Percentiles rank a stretch among this genome's conserved stretches.
Conservation (phyloP, 2,113 vertebrate species). For the Bubo scandiacus region DNA sequence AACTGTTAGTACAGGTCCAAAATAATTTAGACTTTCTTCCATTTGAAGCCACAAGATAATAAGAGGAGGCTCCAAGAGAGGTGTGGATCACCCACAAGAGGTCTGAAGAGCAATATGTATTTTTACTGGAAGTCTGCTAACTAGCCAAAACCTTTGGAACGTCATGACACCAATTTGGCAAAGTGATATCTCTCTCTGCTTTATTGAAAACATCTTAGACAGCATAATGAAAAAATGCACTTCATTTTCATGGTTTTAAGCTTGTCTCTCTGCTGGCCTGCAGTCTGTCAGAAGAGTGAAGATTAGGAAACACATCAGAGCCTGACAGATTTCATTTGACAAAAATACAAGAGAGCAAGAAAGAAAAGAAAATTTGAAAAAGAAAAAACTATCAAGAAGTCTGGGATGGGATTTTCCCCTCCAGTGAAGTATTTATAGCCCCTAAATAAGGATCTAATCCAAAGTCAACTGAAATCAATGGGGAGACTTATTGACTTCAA, state of each 20-base stretch:
- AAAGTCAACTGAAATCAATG: slow-evolving; percentile 45
- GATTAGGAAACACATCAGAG: neutral
- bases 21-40: slow-evolving; percentile 55
- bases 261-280: slow-evolving; percentile 50
- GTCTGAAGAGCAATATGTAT: slow-evolving; percentile 68
- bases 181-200: slow-evolving; percentile 48
- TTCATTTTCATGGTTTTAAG: slow-evolving; percentile 60
- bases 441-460: slow-evolving; percentile 7
- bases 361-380: neutral
- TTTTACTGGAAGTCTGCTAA: slow-evolving; percentile 75
- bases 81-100: slow-evolving; percentile 72
- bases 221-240: slow-evolving; percentile 62
- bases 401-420: slow-evolving; percentile 23
- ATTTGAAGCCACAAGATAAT: slow-evolving; percentile 70
- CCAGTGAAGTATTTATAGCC: slow-evolving; percentile 32
- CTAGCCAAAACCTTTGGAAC: slow-evolving; percentile 74
- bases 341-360: slow-evolving; percentile 40
- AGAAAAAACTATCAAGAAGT: neutral
- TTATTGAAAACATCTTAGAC: slow-evolving; percentile 77
- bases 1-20: slow-evolving; percentile 50
- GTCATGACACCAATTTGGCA: slow-evolving; percentile 72
- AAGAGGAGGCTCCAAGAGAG: slow-evolving; percentile 67
- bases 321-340: slow-evolving; percentile 38
- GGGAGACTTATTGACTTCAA: slow-evolving; percentile 17
- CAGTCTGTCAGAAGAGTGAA: slow-evolving; percentile 42